Percentiles rank a stretch among this genome's conserved stretches.
These are phyloP conservation scores for Pygoscelis adeliae DNA, from an alignment of 2,113 vertebrate species.

Conservation along the genomic window DNA sequence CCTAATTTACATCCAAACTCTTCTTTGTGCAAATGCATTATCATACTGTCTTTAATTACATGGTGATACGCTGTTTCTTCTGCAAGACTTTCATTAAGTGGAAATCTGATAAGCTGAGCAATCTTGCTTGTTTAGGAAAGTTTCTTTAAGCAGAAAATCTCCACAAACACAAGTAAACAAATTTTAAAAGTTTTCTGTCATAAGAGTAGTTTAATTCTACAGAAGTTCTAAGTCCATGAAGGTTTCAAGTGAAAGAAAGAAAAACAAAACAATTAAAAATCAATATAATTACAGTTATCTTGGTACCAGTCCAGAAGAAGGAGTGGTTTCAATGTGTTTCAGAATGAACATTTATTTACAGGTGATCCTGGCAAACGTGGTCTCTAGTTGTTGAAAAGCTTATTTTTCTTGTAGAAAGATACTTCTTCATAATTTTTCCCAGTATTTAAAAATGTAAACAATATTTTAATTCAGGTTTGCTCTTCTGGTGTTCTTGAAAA, in stretches of 20 bases:
- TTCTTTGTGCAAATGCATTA: conserved; percentile 11
- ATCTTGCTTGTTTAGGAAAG: background rate
- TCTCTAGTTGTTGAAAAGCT: background rate
- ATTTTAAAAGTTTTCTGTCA: background rate
- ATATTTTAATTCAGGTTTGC: background rate
- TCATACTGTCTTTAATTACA: conserved; percentile 7
- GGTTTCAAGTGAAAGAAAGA: background rate
- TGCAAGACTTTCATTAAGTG: background rate
- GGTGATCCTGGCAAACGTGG: background rate
- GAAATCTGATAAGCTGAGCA: conserved; percentile 5
- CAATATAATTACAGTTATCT: background rate
- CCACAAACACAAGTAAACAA: background rate
- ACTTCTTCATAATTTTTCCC: background rate
- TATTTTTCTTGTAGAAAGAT: background rate
- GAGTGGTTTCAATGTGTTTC: background rate
- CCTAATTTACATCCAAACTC: conserved; percentile 7
- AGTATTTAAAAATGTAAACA: background rate
- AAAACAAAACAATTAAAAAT: background rate
- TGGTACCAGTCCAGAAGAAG: background rate
- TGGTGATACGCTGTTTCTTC: background rate
- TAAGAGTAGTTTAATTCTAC: background rate
- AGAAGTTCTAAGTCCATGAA: background rate
- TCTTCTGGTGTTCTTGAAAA: background rate
- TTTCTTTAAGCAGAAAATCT: background rate
- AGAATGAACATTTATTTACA: background rate